Base-by-base conservation (phyloP, 37 sponge, comb jelly and placozoan genomes). In the Geodia barretti region DNA sequence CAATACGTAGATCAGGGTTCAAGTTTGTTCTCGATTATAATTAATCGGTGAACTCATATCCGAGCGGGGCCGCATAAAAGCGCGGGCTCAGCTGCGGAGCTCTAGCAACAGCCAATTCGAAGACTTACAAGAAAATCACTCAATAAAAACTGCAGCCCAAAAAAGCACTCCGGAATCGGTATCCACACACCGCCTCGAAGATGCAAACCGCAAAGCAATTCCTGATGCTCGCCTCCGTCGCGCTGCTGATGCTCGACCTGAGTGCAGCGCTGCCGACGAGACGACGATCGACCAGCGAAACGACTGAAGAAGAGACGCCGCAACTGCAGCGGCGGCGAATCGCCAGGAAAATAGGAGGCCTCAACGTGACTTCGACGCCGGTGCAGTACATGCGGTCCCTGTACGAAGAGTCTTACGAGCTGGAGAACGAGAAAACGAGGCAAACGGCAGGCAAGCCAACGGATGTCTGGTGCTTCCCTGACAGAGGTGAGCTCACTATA, bases 301-400 rank as follows among this genome's bases (percentile, higher is more conserved):
- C 68, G 24, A 66, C 23, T 19, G 26, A 66, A 19, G n/a, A n/a
- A 24, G 23, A n/a, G n/a, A n/a, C n/a, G n/a, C n/a, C n/a, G n/a
- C n/a, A n/a, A n/a, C n/a, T n/a, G 19, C 54, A 41, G n/a, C 43
- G 1, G 28, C 70, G 8, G 4, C 47, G 68, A 25, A 14, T 38
- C 32, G 20, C 75, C 25, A 83, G 83, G 40, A 83, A 83, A 60
- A 69, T 74, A 3, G 72, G 71, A 1, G 26, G 67, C 31, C 17
- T 60, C n/a, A 19, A 64, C 2, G 54, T 2, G 17, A 58, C 60
- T 28, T 29, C 62, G 20, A 79, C 63, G 17, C 34, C 72, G 0
- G 3, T 87, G 76, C 77, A 66, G 21, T 88, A 88, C 74, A 88
- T 88, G 83, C 29, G 19, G 26, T 17, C 78, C 4, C 75, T 88